Percentiles rank a stretch among this genome's conserved stretches.
Evolutionary conservation across 2,113 vertebrate species (phyloP).

Genomic region (Thymallus thymallus): DNA sequence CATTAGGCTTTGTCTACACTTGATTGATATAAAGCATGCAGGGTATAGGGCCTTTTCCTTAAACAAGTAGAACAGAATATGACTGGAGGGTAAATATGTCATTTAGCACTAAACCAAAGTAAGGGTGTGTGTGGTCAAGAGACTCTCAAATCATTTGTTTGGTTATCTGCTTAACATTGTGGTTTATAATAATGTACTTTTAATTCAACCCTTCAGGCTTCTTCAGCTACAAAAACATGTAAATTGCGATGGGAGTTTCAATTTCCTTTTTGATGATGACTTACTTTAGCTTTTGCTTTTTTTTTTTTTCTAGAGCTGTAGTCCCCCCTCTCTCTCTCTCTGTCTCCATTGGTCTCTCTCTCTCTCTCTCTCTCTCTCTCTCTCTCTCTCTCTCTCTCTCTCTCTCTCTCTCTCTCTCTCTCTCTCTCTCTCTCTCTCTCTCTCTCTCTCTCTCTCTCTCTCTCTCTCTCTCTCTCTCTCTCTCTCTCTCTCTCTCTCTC

Average conservation of each 20-base stretch:
- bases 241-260: conserved; percentile 53
- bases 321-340: too few relatives aligned
- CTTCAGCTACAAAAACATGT: conserved; percentile 55
- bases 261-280: conserved; percentile 58
- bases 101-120: conserved; percentile 57
- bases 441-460: too few relatives aligned
- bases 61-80: conserved; percentile 33
- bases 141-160: conserved; percentile 43
- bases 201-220: conserved; percentile 58
- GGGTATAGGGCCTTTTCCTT: conserved; percentile 4
- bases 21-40: conserved; percentile 38
- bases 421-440: too few relatives aligned
- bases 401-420: too few relatives aligned
- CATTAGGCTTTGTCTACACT: conserved; percentile 16
- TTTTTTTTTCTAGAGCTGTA: conserved; percentile 32
- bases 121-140: conserved; percentile 38
- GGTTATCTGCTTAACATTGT: conserved; percentile 20
- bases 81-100: conserved; percentile 44
- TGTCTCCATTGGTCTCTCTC: too few relatives aligned
- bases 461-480: too few relatives aligned
- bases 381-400: too few relatives aligned
- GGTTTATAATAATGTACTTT: conserved; percentile 54
- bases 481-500: too few relatives aligned
- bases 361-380: too few relatives aligned
- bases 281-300: conserved; percentile 32